These are phyloP conservation scores for Neodon shergylaensis DNA, from an alignment of 2,113 vertebrate species.

Conservation along the genomic window DNA sequence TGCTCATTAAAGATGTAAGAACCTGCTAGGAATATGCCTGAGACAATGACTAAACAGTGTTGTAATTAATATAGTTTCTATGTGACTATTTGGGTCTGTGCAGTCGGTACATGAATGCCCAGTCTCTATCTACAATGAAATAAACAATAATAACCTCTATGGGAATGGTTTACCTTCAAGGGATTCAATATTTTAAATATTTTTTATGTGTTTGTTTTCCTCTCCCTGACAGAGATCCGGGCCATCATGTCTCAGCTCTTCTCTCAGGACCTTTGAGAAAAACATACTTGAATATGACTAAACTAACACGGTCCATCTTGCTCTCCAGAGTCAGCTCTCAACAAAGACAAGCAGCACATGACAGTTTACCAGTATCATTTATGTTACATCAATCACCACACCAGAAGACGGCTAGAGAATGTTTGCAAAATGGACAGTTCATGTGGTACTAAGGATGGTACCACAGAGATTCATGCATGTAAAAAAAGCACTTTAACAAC, in stretches of 20 bases:
- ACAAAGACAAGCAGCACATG: background rate
- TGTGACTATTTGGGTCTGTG: too few species aligned
- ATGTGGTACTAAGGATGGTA: background rate
- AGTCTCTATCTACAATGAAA: background rate
- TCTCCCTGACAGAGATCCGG: background rate
- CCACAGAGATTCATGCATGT: background rate
- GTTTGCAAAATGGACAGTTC: background rate
- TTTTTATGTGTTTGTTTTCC: background rate
- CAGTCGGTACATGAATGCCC: too few species aligned
- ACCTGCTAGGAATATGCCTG: too few species aligned
- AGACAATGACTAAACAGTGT: too few species aligned
- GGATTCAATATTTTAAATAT: background rate
- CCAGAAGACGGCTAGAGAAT: background rate
- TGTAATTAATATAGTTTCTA: too few species aligned
- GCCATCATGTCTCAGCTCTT: background rate
- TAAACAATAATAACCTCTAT: background rate
- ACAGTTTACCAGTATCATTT: background rate
- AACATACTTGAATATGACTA: background rate
- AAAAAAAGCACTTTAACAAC: background rate
- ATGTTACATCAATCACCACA: background rate
- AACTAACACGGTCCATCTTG: background rate
- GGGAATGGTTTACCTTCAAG: background rate
- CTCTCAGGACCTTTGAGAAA: background rate
- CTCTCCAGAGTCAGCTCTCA: background rate
- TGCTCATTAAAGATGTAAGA: too few species aligned